Evolutionary conservation across 1,140 invertebrate genomes (phyloP), one percentile per base, ranked within the genome.

Genomic region (Geopemphigus sp.): DNA sequence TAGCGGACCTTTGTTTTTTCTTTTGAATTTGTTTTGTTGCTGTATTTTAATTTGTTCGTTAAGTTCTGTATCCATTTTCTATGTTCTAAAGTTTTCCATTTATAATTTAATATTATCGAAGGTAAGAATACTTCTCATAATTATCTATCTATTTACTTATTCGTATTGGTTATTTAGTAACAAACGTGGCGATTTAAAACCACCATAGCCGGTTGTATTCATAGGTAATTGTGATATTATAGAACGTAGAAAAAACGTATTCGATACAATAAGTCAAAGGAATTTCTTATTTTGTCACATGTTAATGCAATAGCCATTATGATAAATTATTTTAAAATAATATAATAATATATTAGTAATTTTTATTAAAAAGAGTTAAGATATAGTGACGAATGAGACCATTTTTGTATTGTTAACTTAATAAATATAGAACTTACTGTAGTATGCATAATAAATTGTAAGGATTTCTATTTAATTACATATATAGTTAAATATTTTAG

Each of bases 181-280:
- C 50, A 66, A 68, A 68, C 66, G 66, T 50, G 66, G 45, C 45
- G n/a, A 29, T 68, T 24, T 12, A 10, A 50, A 68, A 68, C 66
- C 66, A 45, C 45, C 39, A 68, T 68, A 68, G 66, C 22, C 2
- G n/a, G n/a, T 68, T 8, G n/a, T 24, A 15, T 50, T 50, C 14
- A 2, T 50, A 26, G 45, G 39, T 3, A 5, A n/a, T n/a, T 14
- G 12, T 24, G 8, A 15, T 24, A 15, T n/a, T n/a, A n/a, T n/a
- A n/a, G n/a, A n/a, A n/a, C n/a, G n/a, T n/a, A n/a, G n/a, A 5
- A 68, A 5, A 0, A 45, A 45, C 17, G 2, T 17, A 47, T 0
- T 47, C 22, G 19, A 47, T 24, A 12, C 19, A 0, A 47, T 14
- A 17, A 47, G 11, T 47, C 12, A 12, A 50, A 39, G 32, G 5